A percentile compares a stretch with the other conserved stretches of the same genome.
Evolutionary conservation across 2,888 invertebrate genomes (phyloP).

Genomic region (Drosophila anomelani): DNA sequence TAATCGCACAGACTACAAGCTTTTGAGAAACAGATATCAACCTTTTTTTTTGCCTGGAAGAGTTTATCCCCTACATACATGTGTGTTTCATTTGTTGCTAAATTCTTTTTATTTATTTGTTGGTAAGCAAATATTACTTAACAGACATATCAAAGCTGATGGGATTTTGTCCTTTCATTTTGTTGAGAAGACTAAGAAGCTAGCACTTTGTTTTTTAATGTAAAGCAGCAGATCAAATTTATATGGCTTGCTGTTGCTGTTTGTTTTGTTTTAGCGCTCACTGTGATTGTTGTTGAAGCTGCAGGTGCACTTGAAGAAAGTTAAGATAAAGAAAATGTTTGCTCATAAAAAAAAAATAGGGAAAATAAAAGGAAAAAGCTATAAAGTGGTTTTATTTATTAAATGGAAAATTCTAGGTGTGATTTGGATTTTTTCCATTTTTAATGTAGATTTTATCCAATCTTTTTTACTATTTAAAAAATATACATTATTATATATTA

Average conservation of each 20-base stretch:
- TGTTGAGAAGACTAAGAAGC: slow-evolving; percentile 11
- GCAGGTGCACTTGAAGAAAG: slow-evolving; percentile 7
- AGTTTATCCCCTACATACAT: slow-evolving; percentile 26
- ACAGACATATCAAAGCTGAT: slow-evolving; percentile 53
- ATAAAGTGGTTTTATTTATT: not conserved
- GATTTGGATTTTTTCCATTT: not conserved
- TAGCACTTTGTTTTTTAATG: slow-evolving; percentile 57
- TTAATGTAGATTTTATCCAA: too few relatives aligned
- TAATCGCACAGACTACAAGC: slow-evolving; percentile 25
- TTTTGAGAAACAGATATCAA: slow-evolving; percentile 12
- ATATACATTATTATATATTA: too few relatives aligned
- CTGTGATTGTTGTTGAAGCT: slow-evolving; percentile 69
- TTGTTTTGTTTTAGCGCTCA: slow-evolving; percentile 68
- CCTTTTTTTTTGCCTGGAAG: slow-evolving; percentile 7
- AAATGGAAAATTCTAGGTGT: not conserved
- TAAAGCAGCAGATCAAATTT: slow-evolving; percentile 56
- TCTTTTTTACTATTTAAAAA: too few relatives aligned
- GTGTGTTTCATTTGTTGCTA: slow-evolving; percentile 21
- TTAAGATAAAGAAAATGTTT: too few relatives aligned
- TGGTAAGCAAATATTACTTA: slow-evolving; percentile 61
- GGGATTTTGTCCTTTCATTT: slow-evolving; percentile 30
- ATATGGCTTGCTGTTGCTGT: slow-evolving; percentile 58
- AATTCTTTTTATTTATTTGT: slow-evolving; percentile 37
- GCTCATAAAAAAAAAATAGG: too few relatives aligned
- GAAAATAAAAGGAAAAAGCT: not conserved